Evolutionary conservation across 2,888 invertebrate genomes (phyloP).

Genomic region (Branchipolynoe longqiensis): DNA sequence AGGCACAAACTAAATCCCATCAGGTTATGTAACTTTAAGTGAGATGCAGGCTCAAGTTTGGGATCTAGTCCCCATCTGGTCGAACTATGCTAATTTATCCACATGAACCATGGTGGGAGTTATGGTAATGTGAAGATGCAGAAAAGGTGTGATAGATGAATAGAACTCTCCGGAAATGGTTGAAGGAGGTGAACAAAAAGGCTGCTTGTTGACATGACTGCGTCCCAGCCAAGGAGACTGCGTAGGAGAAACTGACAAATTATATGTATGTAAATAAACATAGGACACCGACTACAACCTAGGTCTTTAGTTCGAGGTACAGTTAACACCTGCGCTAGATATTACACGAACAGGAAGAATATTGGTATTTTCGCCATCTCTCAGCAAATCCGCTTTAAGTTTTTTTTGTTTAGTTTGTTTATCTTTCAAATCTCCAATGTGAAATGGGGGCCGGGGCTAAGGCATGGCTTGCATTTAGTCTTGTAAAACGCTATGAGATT

Average conservation of each 20-base stretch:
- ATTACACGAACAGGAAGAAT: conserved; percentile 12
- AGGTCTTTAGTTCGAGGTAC: conserved; percentile 6
- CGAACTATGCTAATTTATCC: too few relatives aligned
- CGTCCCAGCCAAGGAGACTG: background rate
- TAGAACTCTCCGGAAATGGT: background rate
- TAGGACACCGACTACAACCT: conserved; percentile 16
- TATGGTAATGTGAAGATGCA: background rate
- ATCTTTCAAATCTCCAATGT: too few relatives aligned
- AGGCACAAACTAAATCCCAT: too few relatives aligned
- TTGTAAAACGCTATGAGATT: too few relatives aligned
- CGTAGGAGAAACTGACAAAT: conserved; percentile 1
- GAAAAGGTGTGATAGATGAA: background rate
- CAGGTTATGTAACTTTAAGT: too few relatives aligned
- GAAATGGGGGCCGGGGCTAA: too few relatives aligned
- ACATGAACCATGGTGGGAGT: too few relatives aligned
- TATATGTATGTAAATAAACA: conserved; percentile 23
- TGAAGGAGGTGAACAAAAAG: too few relatives aligned
- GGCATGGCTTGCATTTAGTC: too few relatives aligned
- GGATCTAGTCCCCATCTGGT: too few relatives aligned
- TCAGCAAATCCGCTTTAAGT: background rate
- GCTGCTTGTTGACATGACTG: conserved; percentile 44
- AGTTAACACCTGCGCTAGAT: conserved; percentile 24
- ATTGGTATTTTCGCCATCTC: conserved; percentile 57
- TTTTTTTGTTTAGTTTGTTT: too few relatives aligned
- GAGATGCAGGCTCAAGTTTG: too few relatives aligned